These are phyloP conservation scores for Temnothorax longispinosus DNA, from an alignment of 1,140 invertebrate genomes.

Conservation along the genomic window DNA sequence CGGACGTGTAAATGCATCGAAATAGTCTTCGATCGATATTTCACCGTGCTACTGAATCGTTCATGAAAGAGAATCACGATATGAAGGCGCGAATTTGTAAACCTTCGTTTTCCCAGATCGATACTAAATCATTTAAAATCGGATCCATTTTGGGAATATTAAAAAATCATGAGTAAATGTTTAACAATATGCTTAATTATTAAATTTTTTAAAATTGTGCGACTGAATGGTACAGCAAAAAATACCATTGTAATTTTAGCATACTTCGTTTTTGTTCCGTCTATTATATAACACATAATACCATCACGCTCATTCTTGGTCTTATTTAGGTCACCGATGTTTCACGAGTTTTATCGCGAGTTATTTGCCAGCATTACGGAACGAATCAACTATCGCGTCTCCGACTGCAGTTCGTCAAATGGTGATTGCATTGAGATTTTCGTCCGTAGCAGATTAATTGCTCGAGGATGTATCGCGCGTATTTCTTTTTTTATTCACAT, in stretches of 20 bases:
- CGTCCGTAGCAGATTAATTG: constrained; percentile 20
- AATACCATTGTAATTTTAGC: neutral
- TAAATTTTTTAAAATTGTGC: no score
- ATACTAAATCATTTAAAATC: neutral
- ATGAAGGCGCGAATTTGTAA: constrained; percentile 27
- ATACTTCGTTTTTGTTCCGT: neutral
- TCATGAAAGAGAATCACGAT: constrained; percentile 22
- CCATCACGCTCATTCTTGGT: no score
- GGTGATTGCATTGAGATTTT: constrained; percentile 34
- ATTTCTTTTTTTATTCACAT: neutral
- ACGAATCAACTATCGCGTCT: neutral
- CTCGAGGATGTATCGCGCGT: neutral
- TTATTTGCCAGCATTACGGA: neutral
- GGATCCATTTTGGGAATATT: neutral
- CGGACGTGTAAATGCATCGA: constrained; percentile 66
- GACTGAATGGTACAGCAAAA: neutral
- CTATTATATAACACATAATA: neutral
- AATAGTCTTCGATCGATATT: constrained; percentile 53
- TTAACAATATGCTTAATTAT: no score
- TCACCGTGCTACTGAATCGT: constrained; percentile 33
- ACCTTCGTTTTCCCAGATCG: neutral
- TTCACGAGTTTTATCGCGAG: neutral
- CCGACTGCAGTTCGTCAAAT: neutral
- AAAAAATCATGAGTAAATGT: no score
- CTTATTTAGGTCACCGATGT: neutral